These are phyloP conservation scores for Cyprinodon brontotheroides DNA, from an alignment of 2,113 vertebrate species.

Conservation along the genomic window DNA sequence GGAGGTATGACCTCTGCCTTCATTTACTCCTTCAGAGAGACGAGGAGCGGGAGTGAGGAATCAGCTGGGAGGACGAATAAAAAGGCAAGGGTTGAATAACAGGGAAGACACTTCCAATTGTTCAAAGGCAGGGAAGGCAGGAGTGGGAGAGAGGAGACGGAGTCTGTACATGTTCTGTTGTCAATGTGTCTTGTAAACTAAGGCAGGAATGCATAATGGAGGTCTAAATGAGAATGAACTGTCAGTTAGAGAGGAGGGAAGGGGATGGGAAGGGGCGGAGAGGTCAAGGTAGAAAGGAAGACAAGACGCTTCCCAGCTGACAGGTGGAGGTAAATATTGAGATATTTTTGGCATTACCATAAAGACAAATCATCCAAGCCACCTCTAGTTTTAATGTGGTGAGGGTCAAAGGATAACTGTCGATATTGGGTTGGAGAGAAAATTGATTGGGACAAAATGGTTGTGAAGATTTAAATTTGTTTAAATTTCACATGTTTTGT, in stretches of 20 bases:
- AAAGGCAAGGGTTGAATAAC: slow-evolving; percentile 72
- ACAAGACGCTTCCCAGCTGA: slow-evolving; percentile 24
- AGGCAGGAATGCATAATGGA: slow-evolving; percentile 73
- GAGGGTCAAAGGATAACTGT: slow-evolving; percentile 51
- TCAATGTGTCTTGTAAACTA: slow-evolving; percentile 76
- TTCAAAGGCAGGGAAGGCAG: slow-evolving; percentile 65
- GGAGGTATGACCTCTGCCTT: slow-evolving; percentile 78
- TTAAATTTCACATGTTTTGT: neutral
- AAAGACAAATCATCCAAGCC: slow-evolving; percentile 47
- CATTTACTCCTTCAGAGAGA: slow-evolving; percentile 73
- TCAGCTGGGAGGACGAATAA: slow-evolving; percentile 70
- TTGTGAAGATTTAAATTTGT: neutral
- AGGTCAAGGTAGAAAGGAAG: slow-evolving; percentile 57
- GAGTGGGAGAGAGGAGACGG: slow-evolving; percentile 48
- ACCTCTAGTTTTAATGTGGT: slow-evolving; percentile 74
- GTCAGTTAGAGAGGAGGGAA: slow-evolving; percentile 61
- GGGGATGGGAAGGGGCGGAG: slow-evolving; percentile 42
- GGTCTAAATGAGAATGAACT: slow-evolving; percentile 73
- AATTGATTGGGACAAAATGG: slow-evolving; percentile 19
- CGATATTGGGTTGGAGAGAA: slow-evolving; percentile 27
- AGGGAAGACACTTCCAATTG: slow-evolving; percentile 73
- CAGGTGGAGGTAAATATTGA: slow-evolving; percentile 32
- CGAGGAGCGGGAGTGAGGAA: slow-evolving; percentile 60
- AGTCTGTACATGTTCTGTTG: slow-evolving; percentile 64
- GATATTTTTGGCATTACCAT: slow-evolving; percentile 26